phyloP scores from a whole-genome alignment of 1,140 invertebrate species.

The silkworm (Bombyx mori) region DNA sequence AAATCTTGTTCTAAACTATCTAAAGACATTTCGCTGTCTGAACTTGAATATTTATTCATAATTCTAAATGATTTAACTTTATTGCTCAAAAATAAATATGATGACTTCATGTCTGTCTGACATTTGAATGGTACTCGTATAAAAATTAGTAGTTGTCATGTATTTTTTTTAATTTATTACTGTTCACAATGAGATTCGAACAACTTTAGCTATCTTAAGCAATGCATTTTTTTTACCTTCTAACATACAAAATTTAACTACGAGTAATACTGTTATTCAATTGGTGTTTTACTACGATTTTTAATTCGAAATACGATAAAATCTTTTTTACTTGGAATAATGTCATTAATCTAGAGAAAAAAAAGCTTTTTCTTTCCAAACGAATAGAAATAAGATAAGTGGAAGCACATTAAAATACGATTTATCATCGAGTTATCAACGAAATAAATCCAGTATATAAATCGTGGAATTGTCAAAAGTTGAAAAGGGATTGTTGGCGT shows the following conservation, averaged over 20 bases:
- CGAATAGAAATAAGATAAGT: no score
- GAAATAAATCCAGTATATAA: slow-evolving; percentile 8
- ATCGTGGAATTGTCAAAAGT: slow-evolving; percentile 19
- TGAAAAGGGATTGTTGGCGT: slow-evolving; percentile 14
- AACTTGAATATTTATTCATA: slow-evolving; percentile 44
- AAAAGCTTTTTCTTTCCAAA: not conserved
- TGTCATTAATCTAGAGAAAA: slow-evolving; percentile 3
- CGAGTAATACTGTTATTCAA: no score
- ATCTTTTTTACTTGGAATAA: not conserved
- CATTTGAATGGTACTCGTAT: not conserved
- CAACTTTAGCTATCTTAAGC: no score
- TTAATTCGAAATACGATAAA: no score
- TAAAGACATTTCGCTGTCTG: slow-evolving; percentile 40
- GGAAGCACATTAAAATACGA: not conserved
- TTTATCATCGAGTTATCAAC: slow-evolving; percentile 8
- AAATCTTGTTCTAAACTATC: slow-evolving; percentile 49
- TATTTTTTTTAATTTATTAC: no score
- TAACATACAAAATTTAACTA: no score
- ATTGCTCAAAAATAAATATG: slow-evolving; percentile 34
- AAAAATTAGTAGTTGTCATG: no score
- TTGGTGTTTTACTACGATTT: no score
- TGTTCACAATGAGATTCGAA: no score
- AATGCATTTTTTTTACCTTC: no score
- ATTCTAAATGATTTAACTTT: slow-evolving; percentile 17
- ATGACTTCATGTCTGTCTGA: slow-evolving; percentile 23